Evolutionary conservation across 2,797 vertebrate genomes (phyloP).

Genomic region (Apogon hyalosoma): DNA sequence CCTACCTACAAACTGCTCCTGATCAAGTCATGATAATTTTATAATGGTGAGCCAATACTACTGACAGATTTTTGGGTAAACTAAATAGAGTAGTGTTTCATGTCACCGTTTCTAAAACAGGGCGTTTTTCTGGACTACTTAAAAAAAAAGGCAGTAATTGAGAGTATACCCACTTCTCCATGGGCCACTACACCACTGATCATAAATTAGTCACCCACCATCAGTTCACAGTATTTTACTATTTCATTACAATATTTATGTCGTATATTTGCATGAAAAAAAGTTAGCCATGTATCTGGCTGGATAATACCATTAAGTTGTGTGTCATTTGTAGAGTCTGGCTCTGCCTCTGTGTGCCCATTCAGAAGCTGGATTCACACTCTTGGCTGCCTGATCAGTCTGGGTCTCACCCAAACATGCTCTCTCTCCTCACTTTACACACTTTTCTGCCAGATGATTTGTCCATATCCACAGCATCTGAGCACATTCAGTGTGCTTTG

Average conservation of each 20-base stretch:
- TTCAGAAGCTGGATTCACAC: conserved; percentile 59
- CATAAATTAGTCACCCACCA: too few relatives aligned
- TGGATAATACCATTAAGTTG: conserved; percentile 21
- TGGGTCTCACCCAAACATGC: conserved; percentile 75
- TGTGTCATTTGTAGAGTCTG: conserved; percentile 41
- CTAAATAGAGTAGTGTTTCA: too few relatives aligned
- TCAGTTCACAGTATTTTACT: too few relatives aligned
- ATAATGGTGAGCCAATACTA: too few relatives aligned
- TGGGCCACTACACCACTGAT: too few relatives aligned
- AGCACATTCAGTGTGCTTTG: conserved; percentile 62
- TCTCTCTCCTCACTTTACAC: conserved; percentile 70
- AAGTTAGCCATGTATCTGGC: not conserved
- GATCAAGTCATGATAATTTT: too few relatives aligned
- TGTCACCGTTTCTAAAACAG: too few relatives aligned
- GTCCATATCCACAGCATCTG: conserved; percentile 68
- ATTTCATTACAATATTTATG: not conserved
- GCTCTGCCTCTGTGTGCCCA: conserved; percentile 39
- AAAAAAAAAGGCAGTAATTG: too few relatives aligned
- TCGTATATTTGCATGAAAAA: not conserved
- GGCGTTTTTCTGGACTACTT: too few relatives aligned
- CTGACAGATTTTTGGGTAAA: too few relatives aligned
- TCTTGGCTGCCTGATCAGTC: conserved; percentile 66
- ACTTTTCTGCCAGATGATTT: conserved; percentile 76
- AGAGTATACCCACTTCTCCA: too few relatives aligned
- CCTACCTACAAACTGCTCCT: too few relatives aligned